Conservation (phyloP, 2,888 invertebrate genomes). For the Brachylomia viminalis region DNA sequence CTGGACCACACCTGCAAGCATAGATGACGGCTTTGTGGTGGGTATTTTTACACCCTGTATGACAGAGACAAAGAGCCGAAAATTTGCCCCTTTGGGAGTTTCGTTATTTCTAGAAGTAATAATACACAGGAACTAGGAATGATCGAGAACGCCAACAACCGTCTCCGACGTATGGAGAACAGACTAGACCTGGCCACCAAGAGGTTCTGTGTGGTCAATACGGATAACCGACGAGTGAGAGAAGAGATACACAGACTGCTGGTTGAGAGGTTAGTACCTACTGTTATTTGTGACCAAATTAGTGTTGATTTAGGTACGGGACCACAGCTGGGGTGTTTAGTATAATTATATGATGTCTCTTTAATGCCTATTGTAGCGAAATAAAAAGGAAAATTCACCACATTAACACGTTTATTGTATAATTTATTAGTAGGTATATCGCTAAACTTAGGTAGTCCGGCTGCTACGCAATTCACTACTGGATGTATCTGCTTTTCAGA, state of each 20-base stretch:
- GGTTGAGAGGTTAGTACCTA: constrained; percentile 93
- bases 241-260: constrained; percentile 95
- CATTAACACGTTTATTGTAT: no score
- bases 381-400: no score
- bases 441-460: background rate
- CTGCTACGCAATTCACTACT: background rate
- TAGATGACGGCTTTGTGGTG: no score
- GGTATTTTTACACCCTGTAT: background rate
- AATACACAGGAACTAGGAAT: constrained; percentile 80
- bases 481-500: background rate
- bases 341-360: no score
- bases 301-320: no score
- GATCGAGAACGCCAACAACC: constrained; percentile 88
- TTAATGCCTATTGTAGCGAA: no score
- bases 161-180: constrained; percentile 92
- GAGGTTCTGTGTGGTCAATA: constrained; percentile 93
- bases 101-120: constrained; percentile 2
- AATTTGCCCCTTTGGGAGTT: no score
- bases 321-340: no score
- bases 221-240: constrained; percentile 93
- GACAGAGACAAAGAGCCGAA: background rate
- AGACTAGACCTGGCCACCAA: constrained; percentile 94
- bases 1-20: no score
- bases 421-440: no score
- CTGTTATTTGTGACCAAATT: background rate